Conservation (phyloP, 2,797 vertebrate species). For the Sebastes vulpes region DNA sequence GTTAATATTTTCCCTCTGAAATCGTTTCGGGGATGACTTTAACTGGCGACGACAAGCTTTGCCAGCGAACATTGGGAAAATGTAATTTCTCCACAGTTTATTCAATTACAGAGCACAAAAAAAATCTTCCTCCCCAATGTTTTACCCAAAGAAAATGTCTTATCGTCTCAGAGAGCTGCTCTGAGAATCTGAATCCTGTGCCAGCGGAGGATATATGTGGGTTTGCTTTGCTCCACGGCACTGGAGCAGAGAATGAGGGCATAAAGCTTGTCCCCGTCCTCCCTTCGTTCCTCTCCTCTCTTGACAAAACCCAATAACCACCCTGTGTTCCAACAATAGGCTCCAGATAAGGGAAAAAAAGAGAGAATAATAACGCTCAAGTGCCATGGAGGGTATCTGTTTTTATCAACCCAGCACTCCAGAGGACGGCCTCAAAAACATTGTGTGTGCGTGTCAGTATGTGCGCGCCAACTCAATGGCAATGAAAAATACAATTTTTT, state of each 20-base stretch:
- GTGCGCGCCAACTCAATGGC: constrained; percentile 29
- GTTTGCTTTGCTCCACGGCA: constrained; percentile 50
- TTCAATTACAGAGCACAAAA: constrained; percentile 61
- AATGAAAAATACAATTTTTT: constrained; percentile 66
- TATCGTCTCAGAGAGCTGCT: constrained; percentile 50
- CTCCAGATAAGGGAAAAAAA: constrained; percentile 58
- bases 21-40: constrained; percentile 40
- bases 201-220: constrained; percentile 22
- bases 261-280: constrained; percentile 44
- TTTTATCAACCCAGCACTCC: constrained; percentile 68
- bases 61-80: constrained; percentile 42
- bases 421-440: constrained; percentile 57
- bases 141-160: constrained; percentile 47
- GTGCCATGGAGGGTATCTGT: constrained; percentile 58
- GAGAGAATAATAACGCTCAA: constrained; percentile 68
- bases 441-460: not conserved
- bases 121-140: constrained; percentile 36
- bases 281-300: constrained; percentile 39
- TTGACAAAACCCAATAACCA: constrained; percentile 73
- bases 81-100: constrained; percentile 54
- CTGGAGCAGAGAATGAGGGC: constrained; percentile 55
- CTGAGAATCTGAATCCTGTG: constrained; percentile 32
- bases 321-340: constrained; percentile 73
- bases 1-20: constrained; percentile 53
- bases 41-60: constrained; percentile 42